Base-by-base conservation (phyloP, 1,140 invertebrate genomes). In the Drosophila varians region DNA sequence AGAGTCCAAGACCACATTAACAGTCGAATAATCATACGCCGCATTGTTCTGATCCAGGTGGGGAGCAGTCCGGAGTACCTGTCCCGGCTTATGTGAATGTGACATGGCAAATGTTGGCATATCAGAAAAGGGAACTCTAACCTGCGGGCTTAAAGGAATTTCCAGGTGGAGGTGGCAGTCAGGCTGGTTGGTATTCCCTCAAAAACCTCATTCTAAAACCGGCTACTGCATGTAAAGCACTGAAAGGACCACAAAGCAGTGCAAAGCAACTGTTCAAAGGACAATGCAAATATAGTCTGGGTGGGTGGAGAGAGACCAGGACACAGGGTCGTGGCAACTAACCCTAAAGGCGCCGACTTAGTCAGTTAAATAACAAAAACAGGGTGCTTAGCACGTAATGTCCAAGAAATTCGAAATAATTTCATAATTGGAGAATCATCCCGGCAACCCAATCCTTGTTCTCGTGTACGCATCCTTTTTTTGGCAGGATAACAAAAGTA, bases 401-500 rank as follows among this genome's bases (percentile, higher is more conserved):
- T 18, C 36, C 47, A 12, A 52, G 40, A 52, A 43, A 61, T 60
- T 65, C 18, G 12, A 19, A 40, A 42, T 11, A n/a, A 52, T 69
- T 62, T 58, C 26, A 36, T 42, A 60, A 12, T 55, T 42, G 51
- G 18, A 52, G 66, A 60, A 14, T 3, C 6, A 14, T 11, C 8
- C 14, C n/a, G 12, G 23, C 16, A 25, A n/a, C 12, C 7, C 16
- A 31, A 40, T 23, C 21, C 47, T 42, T 21, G 7, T 12, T 12
- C n/a, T 38, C 8, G 8, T 19, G 5, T 18, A 18, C 38, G 7
- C 14, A 42, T 42, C 38, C 16, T 9, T 34, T 12, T n/a, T 60
- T 79, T 84, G 79, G 79, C 70, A 83, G 21, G 19, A 60, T 43
- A 77, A 60, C 78, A 74, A 74, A 70, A 64, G 53, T 64, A 72